A percentile compares a stretch with the other conserved stretches of the same genome.
Conservation (phyloP, 2,113 vertebrate genomes). For the Speoplatyrhinus poulsoni region DNA sequence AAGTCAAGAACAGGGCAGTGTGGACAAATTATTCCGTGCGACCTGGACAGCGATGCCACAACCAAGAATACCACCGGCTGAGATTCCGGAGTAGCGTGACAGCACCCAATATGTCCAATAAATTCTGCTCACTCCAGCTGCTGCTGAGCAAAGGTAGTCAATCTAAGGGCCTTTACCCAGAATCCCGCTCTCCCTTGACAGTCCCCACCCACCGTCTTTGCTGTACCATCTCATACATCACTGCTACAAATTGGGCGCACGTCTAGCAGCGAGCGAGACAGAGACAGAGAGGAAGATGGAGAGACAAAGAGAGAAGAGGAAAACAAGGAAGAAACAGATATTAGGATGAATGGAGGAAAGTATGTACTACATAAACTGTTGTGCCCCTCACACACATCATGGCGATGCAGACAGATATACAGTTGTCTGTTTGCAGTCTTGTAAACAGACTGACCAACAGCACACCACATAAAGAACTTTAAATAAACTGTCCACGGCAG, state of each 20-base stretch:
- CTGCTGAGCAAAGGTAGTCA: constrained; percentile 56
- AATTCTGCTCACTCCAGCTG: constrained; percentile 40
- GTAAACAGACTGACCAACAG: neutral
- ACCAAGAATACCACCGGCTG: constrained; percentile 29
- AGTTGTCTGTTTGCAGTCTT: neutral
- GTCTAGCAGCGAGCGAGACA: constrained; percentile 25
- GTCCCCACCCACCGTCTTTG: constrained; percentile 36
- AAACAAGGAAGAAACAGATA: neutral
- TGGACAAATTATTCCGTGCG: constrained; percentile 20
- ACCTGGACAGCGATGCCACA: constrained; percentile 25
- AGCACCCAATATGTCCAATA: constrained; percentile 33
- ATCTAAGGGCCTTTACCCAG: constrained; percentile 50
- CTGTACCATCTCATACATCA: constrained; percentile 57
- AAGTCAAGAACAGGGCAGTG: constrained; percentile 18
- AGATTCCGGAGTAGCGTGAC: constrained; percentile 37
- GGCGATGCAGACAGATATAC: neutral
- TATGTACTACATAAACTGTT: neutral
- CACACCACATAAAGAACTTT: neutral
- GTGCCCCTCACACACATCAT: constrained; percentile 3
- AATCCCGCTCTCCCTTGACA: constrained; percentile 36
- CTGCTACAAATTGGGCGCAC: constrained; percentile 48
- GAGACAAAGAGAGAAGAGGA: constrained; percentile 3
- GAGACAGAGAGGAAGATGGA: constrained; percentile 10
- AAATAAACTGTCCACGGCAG: neutral
- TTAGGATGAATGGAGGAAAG: constrained; percentile 12